Evolutionary conservation across 2,113 vertebrate genomes (phyloP).

Genomic region (Erythrocercus mccallii): DNA sequence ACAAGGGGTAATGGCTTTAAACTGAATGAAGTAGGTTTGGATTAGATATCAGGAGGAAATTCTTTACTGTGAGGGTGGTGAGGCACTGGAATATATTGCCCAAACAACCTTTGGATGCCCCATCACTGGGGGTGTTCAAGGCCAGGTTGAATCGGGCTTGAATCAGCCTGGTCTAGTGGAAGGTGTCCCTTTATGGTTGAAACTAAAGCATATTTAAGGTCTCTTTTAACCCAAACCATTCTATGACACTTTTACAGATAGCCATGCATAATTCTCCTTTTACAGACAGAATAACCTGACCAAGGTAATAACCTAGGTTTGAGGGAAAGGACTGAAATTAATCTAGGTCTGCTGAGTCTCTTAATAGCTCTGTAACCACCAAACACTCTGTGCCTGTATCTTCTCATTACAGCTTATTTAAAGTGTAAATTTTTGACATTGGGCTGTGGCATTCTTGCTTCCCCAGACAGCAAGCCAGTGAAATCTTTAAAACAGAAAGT

Average conservation of each 20-base stretch:
- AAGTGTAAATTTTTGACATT: accelerated
- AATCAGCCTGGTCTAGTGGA: not conserved
- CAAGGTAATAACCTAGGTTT: not conserved
- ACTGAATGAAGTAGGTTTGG: not conserved
- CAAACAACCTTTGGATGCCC: not conserved
- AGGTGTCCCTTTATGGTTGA: not conserved
- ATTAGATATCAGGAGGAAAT: not conserved
- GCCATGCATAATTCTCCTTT: not conserved
- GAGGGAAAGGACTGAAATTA: not conserved
- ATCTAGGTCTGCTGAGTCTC: not conserved
- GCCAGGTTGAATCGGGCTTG: not conserved
- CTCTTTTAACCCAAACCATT: not conserved
- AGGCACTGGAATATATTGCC: not conserved
- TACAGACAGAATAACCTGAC: not conserved
- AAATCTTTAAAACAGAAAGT: not conserved
- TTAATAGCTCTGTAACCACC: not conserved
- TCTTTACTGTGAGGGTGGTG: not conserved
- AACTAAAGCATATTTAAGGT: not conserved
- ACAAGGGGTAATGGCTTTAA: not conserved
- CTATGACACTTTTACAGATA: not conserved
- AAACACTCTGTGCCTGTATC: not conserved
- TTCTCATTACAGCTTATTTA: not conserved
- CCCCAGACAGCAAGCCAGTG: not conserved
- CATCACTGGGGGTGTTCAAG: not conserved
- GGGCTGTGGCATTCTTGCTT: not conserved